These are phyloP conservation scores for Erythrocercus mccallii DNA, from an alignment of 2,113 vertebrate genomes.

Conservation along the genomic window DNA sequence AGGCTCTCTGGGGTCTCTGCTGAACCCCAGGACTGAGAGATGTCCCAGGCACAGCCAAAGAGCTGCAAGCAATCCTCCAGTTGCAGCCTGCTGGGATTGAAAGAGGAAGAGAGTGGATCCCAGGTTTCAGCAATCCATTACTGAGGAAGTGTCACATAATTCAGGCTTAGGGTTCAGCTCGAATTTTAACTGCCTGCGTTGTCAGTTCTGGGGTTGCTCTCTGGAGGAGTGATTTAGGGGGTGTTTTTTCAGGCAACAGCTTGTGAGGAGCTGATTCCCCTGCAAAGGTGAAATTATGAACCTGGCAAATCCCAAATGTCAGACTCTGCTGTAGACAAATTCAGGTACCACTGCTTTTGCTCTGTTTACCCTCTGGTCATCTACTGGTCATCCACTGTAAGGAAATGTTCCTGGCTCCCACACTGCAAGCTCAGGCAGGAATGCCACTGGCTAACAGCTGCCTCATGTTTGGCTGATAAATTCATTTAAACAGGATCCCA, in stretches of 20 bases:
- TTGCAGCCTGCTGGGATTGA: background rate
- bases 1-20: background rate
- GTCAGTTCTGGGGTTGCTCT: background rate
- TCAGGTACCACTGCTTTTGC: no score
- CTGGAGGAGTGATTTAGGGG: background rate
- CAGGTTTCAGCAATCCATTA: background rate
- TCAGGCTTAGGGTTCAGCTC: background rate
- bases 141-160: background rate
- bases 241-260: background rate
- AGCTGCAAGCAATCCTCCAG: background rate
- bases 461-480: background rate
- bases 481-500: background rate
- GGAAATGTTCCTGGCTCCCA: background rate
- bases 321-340: background rate
- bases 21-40: background rate
- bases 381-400: background rate
- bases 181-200: background rate
- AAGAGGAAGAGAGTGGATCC: background rate
- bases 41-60: background rate
- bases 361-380: background rate
- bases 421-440: background rate
- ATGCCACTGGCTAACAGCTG: background rate
- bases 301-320: background rate
- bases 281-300: background rate
- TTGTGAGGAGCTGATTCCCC: background rate